A percentile compares a stretch with the other conserved stretches of the same genome.
These are phyloP conservation scores for Tenthredo scrophulariae DNA, from an alignment of 2,888 invertebrate species.

Conservation along the genomic window DNA sequence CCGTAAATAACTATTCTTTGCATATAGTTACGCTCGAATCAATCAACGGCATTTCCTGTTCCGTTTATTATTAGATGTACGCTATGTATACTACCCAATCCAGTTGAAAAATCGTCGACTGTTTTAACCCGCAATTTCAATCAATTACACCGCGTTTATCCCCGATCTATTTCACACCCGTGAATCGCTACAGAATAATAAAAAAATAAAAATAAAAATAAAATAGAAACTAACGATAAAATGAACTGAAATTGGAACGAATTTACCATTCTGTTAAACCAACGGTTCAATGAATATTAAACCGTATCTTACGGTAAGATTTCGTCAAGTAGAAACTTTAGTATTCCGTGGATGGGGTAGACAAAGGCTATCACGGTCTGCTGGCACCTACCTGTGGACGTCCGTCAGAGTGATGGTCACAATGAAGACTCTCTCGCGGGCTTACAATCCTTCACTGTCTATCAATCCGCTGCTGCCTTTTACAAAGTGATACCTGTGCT, in stretches of 20 bases:
- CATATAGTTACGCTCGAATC: neutral
- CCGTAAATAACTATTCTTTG: neutral
- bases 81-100: too few relatives aligned
- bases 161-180: neutral
- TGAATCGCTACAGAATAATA: neutral
- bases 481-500: neutral
- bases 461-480: conserved; percentile 32
- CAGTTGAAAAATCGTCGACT: neutral
- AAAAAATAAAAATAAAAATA: too few relatives aligned
- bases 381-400: neutral
- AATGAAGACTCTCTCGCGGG: conserved; percentile 19
- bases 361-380: conserved; percentile 13
- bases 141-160: neutral
- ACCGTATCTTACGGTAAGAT: neutral
- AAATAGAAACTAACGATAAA: neutral
- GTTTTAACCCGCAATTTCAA: neutral
- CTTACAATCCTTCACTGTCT: conserved; percentile 27
- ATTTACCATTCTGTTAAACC: neutral
- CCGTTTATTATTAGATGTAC: neutral
- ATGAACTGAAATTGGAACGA: neutral
- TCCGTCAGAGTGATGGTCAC: conserved; percentile 10
- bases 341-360: neutral
- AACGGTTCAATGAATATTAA: neutral
- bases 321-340: neutral
- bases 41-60: neutral